Evolutionary conservation across 1,140 invertebrate species (phyloP), one percentile per base, ranked within the genome.

Genomic region (Eurosta solidaginis): DNA sequence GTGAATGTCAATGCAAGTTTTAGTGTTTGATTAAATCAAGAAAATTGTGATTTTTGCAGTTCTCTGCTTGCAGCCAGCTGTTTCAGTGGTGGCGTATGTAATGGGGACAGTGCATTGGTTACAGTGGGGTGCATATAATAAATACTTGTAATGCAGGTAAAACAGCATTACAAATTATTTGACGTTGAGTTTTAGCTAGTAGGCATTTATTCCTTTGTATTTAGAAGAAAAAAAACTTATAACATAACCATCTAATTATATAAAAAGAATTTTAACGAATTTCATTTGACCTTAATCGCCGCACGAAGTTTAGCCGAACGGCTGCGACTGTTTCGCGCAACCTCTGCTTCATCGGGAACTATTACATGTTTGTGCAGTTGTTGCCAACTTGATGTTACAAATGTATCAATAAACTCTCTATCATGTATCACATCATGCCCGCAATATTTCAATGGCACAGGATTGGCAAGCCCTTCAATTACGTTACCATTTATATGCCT

Each of bases 301-400:
- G 93, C 95, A 87, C 97, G 89, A 52, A 98, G 88, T 89, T 96
- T 97, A 1, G 96, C 96, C 74, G 96, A 98, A 81, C 96, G 89
- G 83, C 94, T 93, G 84, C 95, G 89, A 50, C 96, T 95, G 90
- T 98, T 98, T 17, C 81, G 79, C 22, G 92, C 89, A 14, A 96
- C 88, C 89, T 98, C 96, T 77, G 93, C 90, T 63, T 91, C 88
- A 12, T 89, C 90, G 0, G 96, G 95, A 20, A 90, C 86, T 6
- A 96, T 86, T 10, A 98, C 93, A 89, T 96, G 94, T 87, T 96
- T 96, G 82, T 92, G 93, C 1, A 97, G 82, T 79, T 93, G 91
- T 82, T 90, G 89, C 96, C 96, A 98, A 47, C 91, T 91, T 42
- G 90, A 90, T 74, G 91, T 84, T 42, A 92, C 89, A 12, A 94